These are phyloP conservation scores for Rana temporaria DNA, from an alignment of 2,113 vertebrate species.

Conservation along the genomic window DNA sequence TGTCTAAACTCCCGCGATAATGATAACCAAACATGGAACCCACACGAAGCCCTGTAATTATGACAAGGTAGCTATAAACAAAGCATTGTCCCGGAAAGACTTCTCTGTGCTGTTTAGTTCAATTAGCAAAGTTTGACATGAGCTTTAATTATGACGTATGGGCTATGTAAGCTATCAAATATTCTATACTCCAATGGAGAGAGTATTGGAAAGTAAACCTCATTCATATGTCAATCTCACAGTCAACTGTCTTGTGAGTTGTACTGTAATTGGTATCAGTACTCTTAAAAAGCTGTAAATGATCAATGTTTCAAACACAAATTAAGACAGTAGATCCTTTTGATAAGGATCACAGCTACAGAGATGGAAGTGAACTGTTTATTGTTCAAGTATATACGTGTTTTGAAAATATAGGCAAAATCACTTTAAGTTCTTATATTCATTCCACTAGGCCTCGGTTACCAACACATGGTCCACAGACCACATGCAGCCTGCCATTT, in stretches of 20 bases:
- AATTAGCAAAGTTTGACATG: constrained; percentile 55
- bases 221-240: neutral
- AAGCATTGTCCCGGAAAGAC: constrained; percentile 56
- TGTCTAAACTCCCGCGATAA: constrained; percentile 53
- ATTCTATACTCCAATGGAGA: constrained; percentile 13
- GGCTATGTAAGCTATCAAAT: constrained; percentile 25
- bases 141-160: constrained; percentile 54
- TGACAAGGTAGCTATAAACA: constrained; percentile 58
- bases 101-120: constrained; percentile 50
- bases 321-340: too few relatives aligned
- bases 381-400: too few relatives aligned
- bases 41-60: constrained; percentile 56
- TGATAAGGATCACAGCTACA: too few relatives aligned
- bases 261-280: neutral
- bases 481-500: too few relatives aligned
- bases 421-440: too few relatives aligned
- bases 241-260: neutral
- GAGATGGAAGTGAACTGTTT: too few relatives aligned
- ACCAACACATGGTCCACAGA: too few relatives aligned
- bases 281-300: neutral
- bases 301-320: neutral
- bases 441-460: too few relatives aligned
- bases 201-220: neutral
- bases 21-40: constrained; percentile 57
- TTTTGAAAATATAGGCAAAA: too few relatives aligned